Evolutionary conservation across 1,140 invertebrate species (phyloP).

Genomic region (Caenorhabditis tropicalis): DNA sequence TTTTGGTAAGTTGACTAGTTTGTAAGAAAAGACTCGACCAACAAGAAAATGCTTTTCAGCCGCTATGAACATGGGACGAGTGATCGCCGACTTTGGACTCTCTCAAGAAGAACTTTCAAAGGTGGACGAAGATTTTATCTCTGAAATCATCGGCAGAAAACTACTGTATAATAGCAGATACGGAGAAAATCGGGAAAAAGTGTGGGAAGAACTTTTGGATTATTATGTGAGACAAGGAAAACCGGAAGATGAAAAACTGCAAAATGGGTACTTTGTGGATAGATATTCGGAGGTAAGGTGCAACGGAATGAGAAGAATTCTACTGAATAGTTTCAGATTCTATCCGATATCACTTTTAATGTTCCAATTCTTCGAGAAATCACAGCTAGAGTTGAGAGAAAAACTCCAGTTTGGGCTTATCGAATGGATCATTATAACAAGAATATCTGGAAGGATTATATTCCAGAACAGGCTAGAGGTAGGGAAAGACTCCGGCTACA

Average conservation of each 20-base stretch:
- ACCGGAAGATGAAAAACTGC: neutral
- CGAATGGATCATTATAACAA: conserved; percentile 48
- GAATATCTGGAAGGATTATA: conserved; percentile 7
- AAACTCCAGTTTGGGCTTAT: conserved; percentile 47
- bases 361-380: conserved; percentile 50
- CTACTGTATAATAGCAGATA: conserved; percentile 19
- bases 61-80: conserved; percentile 33
- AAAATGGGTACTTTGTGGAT: conserved; percentile 41
- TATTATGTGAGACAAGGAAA: conserved; percentile 39
- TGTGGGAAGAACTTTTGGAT: neutral
- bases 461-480: conserved; percentile 11
- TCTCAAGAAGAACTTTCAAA: neutral
- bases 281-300: conserved; percentile 47
- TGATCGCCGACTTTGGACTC: conserved; percentile 31
- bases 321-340: neutral
- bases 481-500: too few relatives aligned
- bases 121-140: conserved; percentile 31
- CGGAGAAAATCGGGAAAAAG: conserved; percentile 17
- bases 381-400: neutral
- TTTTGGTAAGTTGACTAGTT: conserved; percentile 46
- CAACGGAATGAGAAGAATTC: too few relatives aligned
- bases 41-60: neutral
- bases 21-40: neutral
- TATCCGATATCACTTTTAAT: conserved; percentile 51
- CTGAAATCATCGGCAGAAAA: conserved; percentile 21